Evolutionary conservation across 2,888 invertebrate genomes (phyloP), one percentile per base, ranked within the genome.

Genomic region (Torymus tubicola): DNA sequence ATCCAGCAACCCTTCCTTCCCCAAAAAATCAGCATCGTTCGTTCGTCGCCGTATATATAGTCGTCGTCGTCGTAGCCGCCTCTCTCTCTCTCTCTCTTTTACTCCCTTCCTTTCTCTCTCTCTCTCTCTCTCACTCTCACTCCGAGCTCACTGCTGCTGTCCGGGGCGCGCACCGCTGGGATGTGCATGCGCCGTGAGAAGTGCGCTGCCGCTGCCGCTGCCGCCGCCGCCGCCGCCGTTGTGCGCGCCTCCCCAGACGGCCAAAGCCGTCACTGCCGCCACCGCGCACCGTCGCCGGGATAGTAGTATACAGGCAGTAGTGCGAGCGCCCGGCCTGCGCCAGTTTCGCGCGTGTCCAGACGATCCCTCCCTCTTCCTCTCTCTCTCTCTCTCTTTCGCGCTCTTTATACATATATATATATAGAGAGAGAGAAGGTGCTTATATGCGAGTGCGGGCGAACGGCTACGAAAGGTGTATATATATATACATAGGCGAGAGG

Each of bases 311-410:
- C 24, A 18, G 16, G 64, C 21, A 24, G 64, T n/a, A 14, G 60
- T 60, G 8, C 57, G 42, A 58, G 18, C 68, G 65, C 63, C 75
- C 68, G 80, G 70, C 75, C 60, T 68, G 78, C 70, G 71, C 65
- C 60, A 68, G 74, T 71, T 64, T 58, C 31, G 31, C 31, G 31
- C 31, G 31, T 8, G 31, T 31, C 3, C 31, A 31, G 31, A 31
- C 31, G 4, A 3, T 31, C 5, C 31, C 3, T 3, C 3, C 31
- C n/a, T 3, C 31, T 3, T 3, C 8, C 24, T 24, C 24, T 3
- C 24, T 24, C 24, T 24, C 24, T 24, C 31, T 5, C 31, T 8
- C 31, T 31, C 31, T 31, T 31, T n/a, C n/a, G n/a, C n/a, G n/a
- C n/a, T n/a, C n/a, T n/a, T n/a, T n/a, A 31, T 31, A 31, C 0